A percentile compares a stretch with the other conserved stretches of the same genome.
Conservation (phyloP, 2,888 invertebrate species). For the Emmelina monodactyla region DNA sequence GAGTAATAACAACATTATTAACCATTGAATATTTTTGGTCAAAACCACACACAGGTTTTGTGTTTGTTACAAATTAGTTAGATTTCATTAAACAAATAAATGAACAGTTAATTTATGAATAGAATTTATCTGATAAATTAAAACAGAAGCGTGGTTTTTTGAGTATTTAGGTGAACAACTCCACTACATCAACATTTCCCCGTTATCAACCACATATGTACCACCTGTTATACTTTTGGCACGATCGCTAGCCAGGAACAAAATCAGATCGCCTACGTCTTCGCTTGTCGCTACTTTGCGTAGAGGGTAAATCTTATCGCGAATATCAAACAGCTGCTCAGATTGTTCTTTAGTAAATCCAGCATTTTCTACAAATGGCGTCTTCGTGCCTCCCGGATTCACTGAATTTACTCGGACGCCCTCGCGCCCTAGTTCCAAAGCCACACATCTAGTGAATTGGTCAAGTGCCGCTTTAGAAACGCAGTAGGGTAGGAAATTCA, state of each 20-base stretch:
- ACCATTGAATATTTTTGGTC: too few relatives aligned
- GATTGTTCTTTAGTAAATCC: constrained; percentile 70
- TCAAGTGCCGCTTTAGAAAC: constrained; percentile 94
- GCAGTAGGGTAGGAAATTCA: constrained; percentile 85
- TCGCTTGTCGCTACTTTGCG: constrained; percentile 81
- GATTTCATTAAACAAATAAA: too few relatives aligned
- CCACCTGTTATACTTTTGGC: constrained; percentile 91
- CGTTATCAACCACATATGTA: constrained; percentile 50
- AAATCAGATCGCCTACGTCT: constrained; percentile 89
- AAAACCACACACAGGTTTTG: too few relatives aligned
- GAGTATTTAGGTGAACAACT: too few relatives aligned
- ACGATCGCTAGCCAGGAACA: constrained; percentile 86
- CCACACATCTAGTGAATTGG: constrained; percentile 89
- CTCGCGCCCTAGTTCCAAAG: constrained; percentile 79
- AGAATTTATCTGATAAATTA: too few relatives aligned
- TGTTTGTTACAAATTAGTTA: too few relatives aligned
- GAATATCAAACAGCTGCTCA: constrained; percentile 75
- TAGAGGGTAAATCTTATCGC: constrained; percentile 84
- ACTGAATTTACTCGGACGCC: constrained; percentile 88
- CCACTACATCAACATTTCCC: constrained; percentile 28
- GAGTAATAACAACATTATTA: too few relatives aligned
- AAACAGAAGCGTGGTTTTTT: too few relatives aligned
- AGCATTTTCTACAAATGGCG: constrained; percentile 69
- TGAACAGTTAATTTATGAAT: too few relatives aligned
- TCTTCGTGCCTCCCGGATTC: constrained; percentile 92